Conservation (phyloP, 2,113 vertebrate species). For the Apodemus sylvaticus region DNA sequence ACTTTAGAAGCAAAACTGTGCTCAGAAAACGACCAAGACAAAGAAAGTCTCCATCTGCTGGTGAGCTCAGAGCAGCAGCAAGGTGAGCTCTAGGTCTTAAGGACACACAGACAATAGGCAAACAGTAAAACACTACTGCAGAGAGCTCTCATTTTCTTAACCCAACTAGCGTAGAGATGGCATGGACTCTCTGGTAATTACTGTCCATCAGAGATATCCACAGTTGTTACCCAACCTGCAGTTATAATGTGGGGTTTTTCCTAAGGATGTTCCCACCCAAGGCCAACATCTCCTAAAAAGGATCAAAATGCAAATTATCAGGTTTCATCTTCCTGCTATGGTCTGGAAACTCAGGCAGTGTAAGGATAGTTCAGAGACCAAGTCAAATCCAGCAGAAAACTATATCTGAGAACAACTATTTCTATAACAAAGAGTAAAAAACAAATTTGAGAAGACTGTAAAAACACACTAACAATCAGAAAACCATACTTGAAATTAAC, state of each 20-base stretch:
- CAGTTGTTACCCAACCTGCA: neutral
- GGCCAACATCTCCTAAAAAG: neutral
- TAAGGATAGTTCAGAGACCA: fast-evolving
- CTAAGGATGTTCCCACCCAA: neutral
- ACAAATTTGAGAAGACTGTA: neutral
- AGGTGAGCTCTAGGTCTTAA: neutral
- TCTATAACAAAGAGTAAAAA: neutral
- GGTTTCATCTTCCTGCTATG: neutral
- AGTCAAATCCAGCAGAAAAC: neutral
- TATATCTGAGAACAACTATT: neutral
- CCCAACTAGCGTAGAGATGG: neutral
- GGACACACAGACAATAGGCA: neutral
- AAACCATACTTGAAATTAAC: neutral
- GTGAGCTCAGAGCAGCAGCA: neutral
- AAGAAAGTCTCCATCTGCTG: neutral
- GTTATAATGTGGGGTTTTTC: neutral
- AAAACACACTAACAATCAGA: constrained; percentile 18
- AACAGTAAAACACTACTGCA: neutral
- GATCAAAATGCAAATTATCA: neutral
- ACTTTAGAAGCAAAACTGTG: neutral
- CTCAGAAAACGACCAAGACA: neutral
- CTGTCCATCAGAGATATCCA: neutral
- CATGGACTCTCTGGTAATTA: neutral
- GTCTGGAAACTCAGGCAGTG: neutral
- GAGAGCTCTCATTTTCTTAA: neutral